phyloP scores from a whole-genome alignment of 35 echinoderm and acorn worm species.

The Strongylocentrotus purpuratus region DNA sequence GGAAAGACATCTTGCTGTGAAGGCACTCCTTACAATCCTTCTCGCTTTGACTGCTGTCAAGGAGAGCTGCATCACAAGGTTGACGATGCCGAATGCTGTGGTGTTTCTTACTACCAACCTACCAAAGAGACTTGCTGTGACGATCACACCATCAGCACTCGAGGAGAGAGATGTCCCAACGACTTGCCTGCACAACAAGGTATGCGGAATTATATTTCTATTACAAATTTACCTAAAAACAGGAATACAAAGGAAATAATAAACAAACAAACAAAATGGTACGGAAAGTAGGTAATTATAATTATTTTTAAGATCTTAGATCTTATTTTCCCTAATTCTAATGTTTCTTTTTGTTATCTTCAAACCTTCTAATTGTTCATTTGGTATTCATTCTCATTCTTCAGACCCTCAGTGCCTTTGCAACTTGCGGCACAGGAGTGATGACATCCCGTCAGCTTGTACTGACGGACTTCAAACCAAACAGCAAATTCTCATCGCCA shows the following conservation, averaged over 20 bases:
- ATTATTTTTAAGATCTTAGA: neutral
- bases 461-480: neutral
- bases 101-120: conserved; percentile 25
- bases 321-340: neutral
- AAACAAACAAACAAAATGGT: neutral
- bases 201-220: neutral
- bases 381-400: neutral
- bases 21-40: conserved; percentile 17
- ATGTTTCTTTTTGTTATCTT: neutral
- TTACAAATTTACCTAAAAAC: neutral
- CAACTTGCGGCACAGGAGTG: neutral
- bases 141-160: neutral
- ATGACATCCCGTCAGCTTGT: neutral
- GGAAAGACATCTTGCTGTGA: conserved; percentile 31
- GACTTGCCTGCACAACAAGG: neutral
- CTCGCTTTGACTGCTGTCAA: conserved; percentile 21
- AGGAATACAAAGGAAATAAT: neutral
- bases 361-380: neutral
- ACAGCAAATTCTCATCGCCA: neutral
- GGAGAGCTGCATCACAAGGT: conserved; percentile 26
- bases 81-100: conserved; percentile 38
- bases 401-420: neutral
- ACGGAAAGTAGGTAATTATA: too few relatives aligned
- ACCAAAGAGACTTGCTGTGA: conserved; percentile 18
- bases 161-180: conserved; percentile 20